Evolutionary conservation across 2,888 invertebrate species (phyloP).

Genomic region (Gandaritis pyraliata): DNA sequence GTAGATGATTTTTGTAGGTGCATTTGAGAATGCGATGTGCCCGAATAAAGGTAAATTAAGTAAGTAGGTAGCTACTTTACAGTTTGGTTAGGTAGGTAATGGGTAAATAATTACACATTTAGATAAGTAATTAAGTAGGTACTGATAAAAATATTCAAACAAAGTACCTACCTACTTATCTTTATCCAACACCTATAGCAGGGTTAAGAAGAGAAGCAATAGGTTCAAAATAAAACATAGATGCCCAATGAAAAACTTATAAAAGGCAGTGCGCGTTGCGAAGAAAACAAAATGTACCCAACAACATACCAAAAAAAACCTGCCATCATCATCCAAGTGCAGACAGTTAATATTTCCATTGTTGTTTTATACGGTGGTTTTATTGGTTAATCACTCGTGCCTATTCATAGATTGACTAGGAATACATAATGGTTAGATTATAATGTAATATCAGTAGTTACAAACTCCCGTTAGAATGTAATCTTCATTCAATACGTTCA

Average conservation of each 20-base stretch:
- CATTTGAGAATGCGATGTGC: background rate
- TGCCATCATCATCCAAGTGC: slow-evolving; percentile 55
- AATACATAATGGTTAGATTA: slow-evolving; percentile 33
- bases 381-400: slow-evolving; percentile 40
- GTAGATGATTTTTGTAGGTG: background rate
- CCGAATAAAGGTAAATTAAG: background rate
- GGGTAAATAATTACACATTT: no score
- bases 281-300: slow-evolving; percentile 76
- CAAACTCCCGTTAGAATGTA: slow-evolving; percentile 27
- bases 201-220: background rate
- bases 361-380: slow-evolving; percentile 32
- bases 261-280: slow-evolving; percentile 6
- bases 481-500: slow-evolving; percentile 38
- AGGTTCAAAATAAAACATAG: background rate
- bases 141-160: no score
- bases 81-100: background rate
- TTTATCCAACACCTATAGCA: background rate
- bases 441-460: slow-evolving; percentile 33
- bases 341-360: slow-evolving; percentile 24
- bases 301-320: slow-evolving; percentile 73
- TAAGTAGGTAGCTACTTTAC: no score
- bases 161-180: no score
- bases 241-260: background rate
- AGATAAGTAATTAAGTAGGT: background rate
- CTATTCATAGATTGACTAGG: slow-evolving; percentile 30